Conservation (phyloP, 2,888 invertebrate genomes). For the Agriopis leucophaearia region DNA sequence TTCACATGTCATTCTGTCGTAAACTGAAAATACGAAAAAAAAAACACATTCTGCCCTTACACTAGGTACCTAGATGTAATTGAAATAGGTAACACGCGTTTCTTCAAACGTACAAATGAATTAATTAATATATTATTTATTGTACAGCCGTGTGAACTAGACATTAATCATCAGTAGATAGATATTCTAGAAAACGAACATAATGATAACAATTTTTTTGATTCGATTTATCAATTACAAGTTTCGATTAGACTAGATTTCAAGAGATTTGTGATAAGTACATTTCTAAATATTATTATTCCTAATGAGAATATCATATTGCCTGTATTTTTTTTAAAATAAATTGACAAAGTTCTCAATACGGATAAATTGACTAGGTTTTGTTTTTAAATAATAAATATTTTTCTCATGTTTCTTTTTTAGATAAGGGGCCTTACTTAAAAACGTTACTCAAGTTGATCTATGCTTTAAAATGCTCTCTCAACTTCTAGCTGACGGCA, state of each 20-base stretch:
- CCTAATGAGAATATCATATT: conserved; percentile 12
- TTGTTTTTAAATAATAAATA: no score
- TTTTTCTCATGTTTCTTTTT: no score
- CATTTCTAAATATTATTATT: conserved; percentile 22
- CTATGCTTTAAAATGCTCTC: no score
- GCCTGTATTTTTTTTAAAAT: conserved; percentile 23
- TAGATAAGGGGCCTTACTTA: no score
- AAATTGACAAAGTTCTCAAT: conserved; percentile 20
- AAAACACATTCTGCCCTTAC: no score
- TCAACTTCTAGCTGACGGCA: no score
- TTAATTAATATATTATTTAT: conserved; percentile 13
- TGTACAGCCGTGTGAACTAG: conserved; percentile 22
- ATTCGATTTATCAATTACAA: conserved; percentile 28
- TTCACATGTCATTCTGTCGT: no score
- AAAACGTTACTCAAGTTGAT: no score
- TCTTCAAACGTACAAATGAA: conserved; percentile 7
- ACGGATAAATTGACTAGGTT: background rate
- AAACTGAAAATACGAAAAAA: no score
- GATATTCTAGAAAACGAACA: background rate
- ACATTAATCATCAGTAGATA: background rate
- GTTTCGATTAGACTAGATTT: conserved; percentile 42
- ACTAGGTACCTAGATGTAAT: no score
- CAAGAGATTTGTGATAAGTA: conserved; percentile 29
- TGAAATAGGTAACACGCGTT: conserved; percentile 12
- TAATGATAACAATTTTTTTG: conserved; percentile 30